A percentile compares a stretch with the other conserved stretches of the same genome.
Evolutionary conservation across 2,888 invertebrate species (phyloP).

Genomic region (Cactoblastis cactorum): DNA sequence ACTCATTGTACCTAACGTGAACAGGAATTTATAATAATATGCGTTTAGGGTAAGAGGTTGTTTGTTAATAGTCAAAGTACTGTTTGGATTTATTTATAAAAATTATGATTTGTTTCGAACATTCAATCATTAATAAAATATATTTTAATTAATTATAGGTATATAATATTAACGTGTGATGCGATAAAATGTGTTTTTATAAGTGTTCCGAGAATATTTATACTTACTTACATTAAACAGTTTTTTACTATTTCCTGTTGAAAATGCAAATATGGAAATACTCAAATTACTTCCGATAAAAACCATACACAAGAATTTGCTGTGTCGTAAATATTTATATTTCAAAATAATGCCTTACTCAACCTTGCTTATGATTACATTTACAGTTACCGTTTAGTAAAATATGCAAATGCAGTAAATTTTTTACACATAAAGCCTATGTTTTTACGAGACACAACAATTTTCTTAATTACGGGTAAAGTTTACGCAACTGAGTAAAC

Average conservation of each 20-base stretch:
- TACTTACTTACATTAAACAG: background rate
- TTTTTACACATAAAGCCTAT: background rate
- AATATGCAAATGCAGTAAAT: background rate
- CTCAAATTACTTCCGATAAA: conserved; percentile 12
- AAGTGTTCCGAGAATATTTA: too few species aligned
- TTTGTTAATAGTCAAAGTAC: too few species aligned
- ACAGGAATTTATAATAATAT: too few species aligned
- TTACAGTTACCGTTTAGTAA: background rate
- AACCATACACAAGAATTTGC: conserved; percentile 11
- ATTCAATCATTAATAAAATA: too few species aligned
- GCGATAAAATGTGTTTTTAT: too few species aligned
- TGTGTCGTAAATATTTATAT: background rate
- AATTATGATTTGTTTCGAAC: too few species aligned
- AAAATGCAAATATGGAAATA: conserved; percentile 19
- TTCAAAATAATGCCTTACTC: background rate
- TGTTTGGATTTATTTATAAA: too few species aligned
- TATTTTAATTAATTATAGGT: too few species aligned
- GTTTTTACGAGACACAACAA: conserved; percentile 4
- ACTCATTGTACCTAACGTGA: too few species aligned
- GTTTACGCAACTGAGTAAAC: conserved; percentile 57
- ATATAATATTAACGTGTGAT: too few species aligned
- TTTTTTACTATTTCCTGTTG: conserved; percentile 22
- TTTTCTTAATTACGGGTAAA: conserved; percentile 18
- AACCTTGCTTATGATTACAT: background rate
- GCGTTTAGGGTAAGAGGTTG: too few species aligned